Evolutionary conservation across 2,113 vertebrate genomes (phyloP).

Genomic region (Acanthisitta chloris): DNA sequence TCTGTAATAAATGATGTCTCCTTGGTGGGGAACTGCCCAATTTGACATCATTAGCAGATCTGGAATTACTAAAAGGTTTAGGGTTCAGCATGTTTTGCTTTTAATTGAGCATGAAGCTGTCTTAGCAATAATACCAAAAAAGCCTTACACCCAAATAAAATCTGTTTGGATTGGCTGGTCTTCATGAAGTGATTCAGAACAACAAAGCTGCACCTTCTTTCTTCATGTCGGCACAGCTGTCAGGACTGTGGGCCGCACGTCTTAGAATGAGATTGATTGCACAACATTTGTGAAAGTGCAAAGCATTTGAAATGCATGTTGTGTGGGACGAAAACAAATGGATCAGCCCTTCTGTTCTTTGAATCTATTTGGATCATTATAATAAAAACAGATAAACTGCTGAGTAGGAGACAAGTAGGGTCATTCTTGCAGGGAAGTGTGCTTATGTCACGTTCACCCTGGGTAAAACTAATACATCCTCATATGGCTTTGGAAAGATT

Average conservation of each 20-base stretch:
- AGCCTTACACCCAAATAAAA: slow-evolving; percentile 47
- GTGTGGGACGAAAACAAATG: slow-evolving; percentile 15
- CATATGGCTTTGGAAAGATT: background rate
- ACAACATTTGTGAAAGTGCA: background rate
- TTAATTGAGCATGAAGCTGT: slow-evolving; percentile 46
- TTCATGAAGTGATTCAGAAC: slow-evolving; percentile 42
- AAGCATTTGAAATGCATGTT: slow-evolving; percentile 16
- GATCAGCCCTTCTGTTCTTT: background rate
- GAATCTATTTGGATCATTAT: background rate
- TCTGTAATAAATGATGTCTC: slow-evolving; percentile 4
- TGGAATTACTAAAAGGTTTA: slow-evolving; percentile 41
- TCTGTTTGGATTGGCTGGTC: slow-evolving; percentile 49
- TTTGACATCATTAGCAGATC: slow-evolving; percentile 48
- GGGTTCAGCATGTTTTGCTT: slow-evolving; percentile 23
- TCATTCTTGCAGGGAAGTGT: background rate
- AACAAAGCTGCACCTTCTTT: slow-evolving; percentile 51
- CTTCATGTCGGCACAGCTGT: background rate
- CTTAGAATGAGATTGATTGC: background rate
- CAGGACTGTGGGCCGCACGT: background rate
- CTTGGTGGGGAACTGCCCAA: slow-evolving; percentile 35
- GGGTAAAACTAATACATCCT: slow-evolving; percentile 5
- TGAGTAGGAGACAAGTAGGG: background rate
- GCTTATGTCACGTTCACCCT: background rate
- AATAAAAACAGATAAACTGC: slow-evolving; percentile 29
- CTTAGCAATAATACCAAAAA: slow-evolving; percentile 30